Evolutionary conservation across 2,797 vertebrate genomes (phyloP), one percentile per base, ranked within the genome.

Genomic region (Hybognathus amarus): DNA sequence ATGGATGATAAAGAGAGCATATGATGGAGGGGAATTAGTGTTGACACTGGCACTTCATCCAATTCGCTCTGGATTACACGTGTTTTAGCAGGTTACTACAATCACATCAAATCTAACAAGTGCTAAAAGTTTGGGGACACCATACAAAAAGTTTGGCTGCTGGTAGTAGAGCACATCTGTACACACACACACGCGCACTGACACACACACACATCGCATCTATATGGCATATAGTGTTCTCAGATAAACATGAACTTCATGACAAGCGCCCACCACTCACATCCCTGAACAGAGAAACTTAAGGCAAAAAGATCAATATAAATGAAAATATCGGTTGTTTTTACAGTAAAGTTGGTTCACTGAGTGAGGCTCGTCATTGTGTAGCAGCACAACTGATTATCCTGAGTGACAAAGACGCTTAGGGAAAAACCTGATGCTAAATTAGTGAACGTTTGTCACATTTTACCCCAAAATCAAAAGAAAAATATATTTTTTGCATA

Each of bases 31-130:
- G 92, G 64, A 54, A 50, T 87, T 87, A 81, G 82, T 88, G 87
- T 85, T 91, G 63, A 94, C 91, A 94, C 92, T 89, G 91, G 84
- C 88, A 82, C 87, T 85, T 86, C 40, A 78, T 76, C 79, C 88
- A 88, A 83, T n/a, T 89, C 73, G 59, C 85, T 88, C 85, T 90
- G 90, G 91, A 89, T 90, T 88, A 90, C 92, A 30, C 24, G 12
- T 30, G 59, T 17, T 63, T 63, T 63, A 85, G 87, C 88, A 80
- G 83, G 13, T 52, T 68, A 80, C 47, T 75, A 88, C 82, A 85
- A 89, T 85, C 89, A 89, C 84, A 52, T 87, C 83, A 85, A 69
- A 83, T 87, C 85, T 77, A 82, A 86, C 78, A 61, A 79, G 59
- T 86, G 84, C 86, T 84, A 78, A 74, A 87, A 77, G 77, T 82